phyloP scores from a whole-genome alignment of 1,140 invertebrate species.

The Psix sp. region DNA sequence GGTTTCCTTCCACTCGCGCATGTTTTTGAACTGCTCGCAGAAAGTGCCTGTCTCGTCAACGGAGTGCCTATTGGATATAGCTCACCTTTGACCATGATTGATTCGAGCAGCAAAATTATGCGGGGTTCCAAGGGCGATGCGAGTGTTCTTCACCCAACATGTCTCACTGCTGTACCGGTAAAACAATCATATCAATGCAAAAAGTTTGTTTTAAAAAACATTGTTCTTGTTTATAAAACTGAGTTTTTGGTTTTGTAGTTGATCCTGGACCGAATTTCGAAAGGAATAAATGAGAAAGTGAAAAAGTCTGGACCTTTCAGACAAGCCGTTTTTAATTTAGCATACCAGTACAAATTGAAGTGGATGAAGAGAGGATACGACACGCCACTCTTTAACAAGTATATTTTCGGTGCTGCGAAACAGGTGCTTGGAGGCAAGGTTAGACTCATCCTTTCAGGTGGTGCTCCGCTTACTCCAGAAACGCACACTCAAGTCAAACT shows the following conservation, averaged over 20 bases:
- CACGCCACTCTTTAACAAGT: conserved; percentile 87
- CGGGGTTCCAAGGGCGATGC: conserved; percentile 94
- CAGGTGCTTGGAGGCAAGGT: conserved; percentile 91
- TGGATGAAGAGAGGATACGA: conserved; percentile 90
- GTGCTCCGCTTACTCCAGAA: conserved; percentile 96
- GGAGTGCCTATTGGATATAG: conserved; percentile 98
- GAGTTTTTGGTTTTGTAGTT: conserved; percentile 79
- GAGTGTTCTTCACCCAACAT: conserved; percentile 91
- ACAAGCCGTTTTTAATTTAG: conserved; percentile 91
- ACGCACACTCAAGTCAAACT: conserved; percentile 96
- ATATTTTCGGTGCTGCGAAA: conserved; percentile 80
- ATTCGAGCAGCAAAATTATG: conserved; percentile 97
- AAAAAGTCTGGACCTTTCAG: conserved; percentile 85
- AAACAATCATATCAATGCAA: conserved; percentile 58
- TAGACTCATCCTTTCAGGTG: conserved; percentile 91
- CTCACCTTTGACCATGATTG: conserved; percentile 95
- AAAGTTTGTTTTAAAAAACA: not conserved
- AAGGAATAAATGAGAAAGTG: conserved; percentile 95
- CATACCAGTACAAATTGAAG: conserved; percentile 92
- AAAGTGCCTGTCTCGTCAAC: conserved; percentile 84
- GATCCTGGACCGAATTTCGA: conserved; percentile 96
- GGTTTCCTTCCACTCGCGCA: conserved; percentile 98
- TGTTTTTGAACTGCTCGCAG: conserved; percentile 94
- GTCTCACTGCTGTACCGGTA: conserved; percentile 96
- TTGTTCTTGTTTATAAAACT: not conserved